Evolutionary conservation across 2,113 vertebrate species (phyloP), one percentile per base, ranked within the genome.

Genomic region (Monarcha castaneiventris): DNA sequence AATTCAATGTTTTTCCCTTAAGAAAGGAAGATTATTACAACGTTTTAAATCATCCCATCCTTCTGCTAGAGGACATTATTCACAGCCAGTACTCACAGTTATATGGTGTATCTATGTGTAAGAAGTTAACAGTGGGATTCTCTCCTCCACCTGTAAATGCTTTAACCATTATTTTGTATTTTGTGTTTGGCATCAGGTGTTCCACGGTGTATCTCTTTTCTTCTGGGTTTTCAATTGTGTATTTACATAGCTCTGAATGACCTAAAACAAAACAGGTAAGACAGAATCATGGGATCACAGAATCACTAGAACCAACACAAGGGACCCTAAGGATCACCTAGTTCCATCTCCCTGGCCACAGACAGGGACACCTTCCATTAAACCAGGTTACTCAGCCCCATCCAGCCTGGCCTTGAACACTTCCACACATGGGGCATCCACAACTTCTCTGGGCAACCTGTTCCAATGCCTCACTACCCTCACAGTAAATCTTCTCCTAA

Each of bases 91-190:
- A 98, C 98, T 98, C 81, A 98, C 98, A 66, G 44, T 97, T 94
- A n/a, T 69, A 39, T 0, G 74, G 74, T 22, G 96, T 98, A 4
- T 67, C 82, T 89, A 97, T 78, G 32, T 86, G 44, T 10, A 2
- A 83, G 44, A 97, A 98, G 12, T 75, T 21, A 14, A 8, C 4
- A 16, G 30, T 32, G 13, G 52, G 85, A 35, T 90, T 92, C 21
- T 96, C 92, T 18, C 97, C 98, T 39, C 71, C 97, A 4, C 84
- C 87, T 26, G 97, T 98, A 33, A 96, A 97, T 1, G 98, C 92
- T 59, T 93, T 94, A 62, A 98, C 93, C 0, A n/a, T 59, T 11
- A 97, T 71, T 61, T 90, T 90, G 76, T 98, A 98, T 43, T 52
- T 66, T 26, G 96, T 97, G 32, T 93, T 96, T 4, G 98, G 88